phyloP scores from a whole-genome alignment of 2,888 invertebrate genomes.

The Helicoverpa assulta region DNA sequence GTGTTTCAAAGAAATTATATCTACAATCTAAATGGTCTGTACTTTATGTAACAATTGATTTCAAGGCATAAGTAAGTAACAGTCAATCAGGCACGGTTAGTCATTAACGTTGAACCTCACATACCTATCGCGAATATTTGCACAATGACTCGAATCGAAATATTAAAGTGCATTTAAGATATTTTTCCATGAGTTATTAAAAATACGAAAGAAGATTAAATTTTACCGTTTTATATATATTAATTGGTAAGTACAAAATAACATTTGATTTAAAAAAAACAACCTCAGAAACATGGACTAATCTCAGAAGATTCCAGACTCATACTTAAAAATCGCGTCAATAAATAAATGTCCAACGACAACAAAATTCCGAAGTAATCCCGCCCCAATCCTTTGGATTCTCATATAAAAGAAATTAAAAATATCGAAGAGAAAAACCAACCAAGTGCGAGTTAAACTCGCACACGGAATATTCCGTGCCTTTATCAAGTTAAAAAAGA shows the following conservation, averaged over 20 bases:
- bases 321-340: too few species aligned
- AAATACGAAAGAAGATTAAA: background rate
- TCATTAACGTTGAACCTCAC: conserved; percentile 5
- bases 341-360: too few species aligned
- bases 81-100: conserved; percentile 16
- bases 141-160: background rate
- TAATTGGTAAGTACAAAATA: background rate
- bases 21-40: background rate
- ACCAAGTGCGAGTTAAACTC: too few species aligned
- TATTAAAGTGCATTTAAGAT: background rate
- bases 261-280: too few species aligned
- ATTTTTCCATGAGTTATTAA: background rate
- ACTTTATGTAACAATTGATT: conserved; percentile 37
- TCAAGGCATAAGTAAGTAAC: conserved; percentile 38
- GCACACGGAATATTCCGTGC: too few species aligned
- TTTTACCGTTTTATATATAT: too few species aligned
- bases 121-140: background rate
- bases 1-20: background rate
- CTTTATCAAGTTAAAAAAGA: too few species aligned
- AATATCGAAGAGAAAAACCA: background rate
- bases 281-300: too few species aligned
- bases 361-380: background rate
- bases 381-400: background rate
- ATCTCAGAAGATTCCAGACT: too few species aligned
- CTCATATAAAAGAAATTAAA: background rate